A percentile compares a stretch with the other conserved stretches of the same genome.
Conservation (phyloP, 2,797 vertebrate genomes). For the Chaetophractus vellerosus region DNA sequence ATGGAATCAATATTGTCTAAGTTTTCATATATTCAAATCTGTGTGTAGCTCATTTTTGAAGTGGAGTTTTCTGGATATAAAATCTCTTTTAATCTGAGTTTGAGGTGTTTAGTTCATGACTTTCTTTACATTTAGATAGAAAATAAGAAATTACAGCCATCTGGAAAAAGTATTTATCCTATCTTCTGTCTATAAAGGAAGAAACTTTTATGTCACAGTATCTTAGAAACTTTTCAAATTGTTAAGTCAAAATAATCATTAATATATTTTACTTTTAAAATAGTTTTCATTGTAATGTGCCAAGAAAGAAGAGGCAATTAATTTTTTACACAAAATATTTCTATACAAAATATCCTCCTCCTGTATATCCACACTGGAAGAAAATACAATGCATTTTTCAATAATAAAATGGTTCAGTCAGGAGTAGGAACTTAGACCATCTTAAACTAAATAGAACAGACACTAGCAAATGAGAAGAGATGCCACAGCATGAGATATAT, state of each 20-base stretch:
- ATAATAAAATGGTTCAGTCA: slow-evolving; percentile 43
- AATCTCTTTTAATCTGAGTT: too few relatives aligned
- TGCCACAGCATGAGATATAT: neutral
- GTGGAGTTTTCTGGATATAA: too few relatives aligned
- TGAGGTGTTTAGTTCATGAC: neutral
- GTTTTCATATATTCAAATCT: too few relatives aligned
- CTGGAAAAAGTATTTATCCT: slow-evolving; percentile 2
- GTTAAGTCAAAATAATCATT: slow-evolving; percentile 47
- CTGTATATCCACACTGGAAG: neutral
- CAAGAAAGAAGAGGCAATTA: slow-evolving; percentile 59
- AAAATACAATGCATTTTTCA: slow-evolving; percentile 44
- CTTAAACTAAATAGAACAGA: slow-evolving; percentile 57
- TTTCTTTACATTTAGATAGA: slow-evolving; percentile 14
- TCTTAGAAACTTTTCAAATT: slow-evolving; percentile 59
- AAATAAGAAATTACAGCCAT: slow-evolving; percentile 33
- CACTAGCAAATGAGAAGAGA: slow-evolving; percentile 20
- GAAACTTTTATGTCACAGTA: slow-evolving; percentile 34
- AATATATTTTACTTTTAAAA: slow-evolving; percentile 66
- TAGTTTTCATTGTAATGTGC: slow-evolving; percentile 8
- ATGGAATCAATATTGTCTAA: too few relatives aligned
- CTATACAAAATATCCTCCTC: slow-evolving; percentile 48
- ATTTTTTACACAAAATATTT: too few relatives aligned
- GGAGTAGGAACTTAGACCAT: slow-evolving; percentile 44
- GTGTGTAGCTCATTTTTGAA: too few relatives aligned
- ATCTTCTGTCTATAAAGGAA: neutral